These are phyloP conservation scores for Meganola albula DNA, from an alignment of 2,888 invertebrate species.

Conservation along the genomic window DNA sequence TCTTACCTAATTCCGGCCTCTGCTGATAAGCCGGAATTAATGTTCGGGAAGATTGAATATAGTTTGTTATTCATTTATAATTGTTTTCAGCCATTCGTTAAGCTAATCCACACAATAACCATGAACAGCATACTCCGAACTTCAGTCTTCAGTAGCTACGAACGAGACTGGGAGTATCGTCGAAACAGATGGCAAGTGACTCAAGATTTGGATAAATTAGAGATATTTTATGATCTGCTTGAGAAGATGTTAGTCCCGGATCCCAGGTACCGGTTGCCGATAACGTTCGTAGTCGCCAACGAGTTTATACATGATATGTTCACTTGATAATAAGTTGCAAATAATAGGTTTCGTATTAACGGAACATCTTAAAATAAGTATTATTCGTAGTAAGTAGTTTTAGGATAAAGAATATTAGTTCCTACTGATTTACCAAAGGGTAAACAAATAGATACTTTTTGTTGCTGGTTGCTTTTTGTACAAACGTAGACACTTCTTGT, in stretches of 20 bases:
- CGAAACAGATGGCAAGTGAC: slow-evolving; percentile 9
- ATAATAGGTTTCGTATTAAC: too few species aligned
- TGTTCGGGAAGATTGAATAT: too few species aligned
- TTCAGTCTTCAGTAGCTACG: slow-evolving; percentile 22
- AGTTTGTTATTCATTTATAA: too few species aligned
- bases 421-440: too few species aligned
- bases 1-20: too few species aligned
- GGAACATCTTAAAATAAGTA: too few species aligned
- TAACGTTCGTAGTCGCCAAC: slow-evolving; percentile 39
- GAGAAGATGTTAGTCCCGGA: slow-evolving; percentile 43
- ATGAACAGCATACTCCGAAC: slow-evolving; percentile 19
- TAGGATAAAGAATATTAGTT: too few species aligned
- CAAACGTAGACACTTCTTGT: too few species aligned
- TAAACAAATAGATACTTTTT: too few species aligned
- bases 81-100: neutral
- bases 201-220: slow-evolving; percentile 27
- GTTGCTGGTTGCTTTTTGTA: too few species aligned
- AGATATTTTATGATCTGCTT: slow-evolving; percentile 29
- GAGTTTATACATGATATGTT: slow-evolving; percentile 35
- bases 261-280: slow-evolving; percentile 38
- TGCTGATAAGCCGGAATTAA: too few species aligned
- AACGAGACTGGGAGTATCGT: slow-evolving; percentile 16
- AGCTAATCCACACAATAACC: slow-evolving; percentile 16
- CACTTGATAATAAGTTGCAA: neutral
- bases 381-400: too few species aligned